Percentiles rank a stretch among this genome's conserved stretches.
Evolutionary conservation across 2,888 invertebrate genomes (phyloP).

Genomic region (Cremastinae sp.): DNA sequence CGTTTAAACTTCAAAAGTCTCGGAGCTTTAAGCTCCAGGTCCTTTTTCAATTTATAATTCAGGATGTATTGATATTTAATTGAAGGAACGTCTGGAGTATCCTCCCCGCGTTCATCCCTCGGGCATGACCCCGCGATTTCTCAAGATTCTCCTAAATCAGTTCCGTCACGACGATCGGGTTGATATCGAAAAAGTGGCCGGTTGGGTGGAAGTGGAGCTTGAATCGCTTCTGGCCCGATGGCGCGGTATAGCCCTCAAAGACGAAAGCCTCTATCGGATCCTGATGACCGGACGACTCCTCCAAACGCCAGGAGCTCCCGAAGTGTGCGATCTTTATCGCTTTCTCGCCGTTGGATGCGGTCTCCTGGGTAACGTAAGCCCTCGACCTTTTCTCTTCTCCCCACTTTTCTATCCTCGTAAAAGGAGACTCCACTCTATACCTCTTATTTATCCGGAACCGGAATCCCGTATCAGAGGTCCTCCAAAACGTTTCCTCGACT

Average conservation of each 20-base stretch:
- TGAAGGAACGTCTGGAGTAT: constrained; percentile 83
- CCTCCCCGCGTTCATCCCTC: constrained; percentile 86
- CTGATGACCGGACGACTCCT: constrained; percentile 69
- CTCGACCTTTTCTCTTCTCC: constrained; percentile 17
- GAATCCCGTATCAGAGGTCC: background rate
- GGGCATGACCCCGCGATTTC: constrained; percentile 89
- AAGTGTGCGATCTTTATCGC: constrained; percentile 70
- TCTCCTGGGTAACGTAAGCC: constrained; percentile 73
- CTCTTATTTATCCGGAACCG: background rate
- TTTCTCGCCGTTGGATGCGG: constrained; percentile 76
- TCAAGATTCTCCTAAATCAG: constrained; percentile 89
- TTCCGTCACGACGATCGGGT: constrained; percentile 77
- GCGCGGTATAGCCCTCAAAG: constrained; percentile 71
- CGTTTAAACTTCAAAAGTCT: too few species aligned
- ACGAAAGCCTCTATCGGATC: constrained; percentile 72
- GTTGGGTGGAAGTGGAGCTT: constrained; percentile 60
- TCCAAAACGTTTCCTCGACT: constrained; percentile 12
- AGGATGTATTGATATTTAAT: constrained; percentile 48
- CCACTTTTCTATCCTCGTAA: background rate
- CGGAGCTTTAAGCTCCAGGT: background rate
- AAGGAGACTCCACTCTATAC: background rate
- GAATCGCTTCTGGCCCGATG: constrained; percentile 69
- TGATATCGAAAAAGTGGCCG: constrained; percentile 31
- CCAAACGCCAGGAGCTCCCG: constrained; percentile 39
- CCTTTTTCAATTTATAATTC: constrained; percentile 3